Evolutionary conservation across 1,140 invertebrate species (phyloP).

Genomic region (Drosophila gunungcola): DNA sequence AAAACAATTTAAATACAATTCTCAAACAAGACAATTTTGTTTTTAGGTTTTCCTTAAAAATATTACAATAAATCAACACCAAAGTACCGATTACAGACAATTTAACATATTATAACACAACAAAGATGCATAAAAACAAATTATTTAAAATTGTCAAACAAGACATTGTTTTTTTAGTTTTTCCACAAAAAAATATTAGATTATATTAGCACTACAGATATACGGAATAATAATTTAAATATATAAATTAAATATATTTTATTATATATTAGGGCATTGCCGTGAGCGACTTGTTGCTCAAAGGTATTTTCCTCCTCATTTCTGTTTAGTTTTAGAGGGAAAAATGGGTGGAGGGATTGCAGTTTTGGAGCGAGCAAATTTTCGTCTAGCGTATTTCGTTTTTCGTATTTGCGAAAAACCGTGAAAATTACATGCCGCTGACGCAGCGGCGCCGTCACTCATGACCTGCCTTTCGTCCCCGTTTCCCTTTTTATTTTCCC

Average conservation of each 20-base stretch:
- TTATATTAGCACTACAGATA: no score
- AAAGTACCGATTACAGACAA: no score
- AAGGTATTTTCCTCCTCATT: not conserved
- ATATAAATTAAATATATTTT: not conserved
- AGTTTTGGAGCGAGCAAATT: slow-evolving; percentile 30
- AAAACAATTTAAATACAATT: no score
- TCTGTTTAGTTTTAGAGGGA: slow-evolving; percentile 21
- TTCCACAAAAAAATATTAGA: no score
- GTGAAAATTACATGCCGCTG: slow-evolving; percentile 79
- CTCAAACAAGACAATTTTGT: no score
- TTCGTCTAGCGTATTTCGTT: slow-evolving; percentile 69
- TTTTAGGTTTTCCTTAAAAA: no score
- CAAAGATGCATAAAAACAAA: no score
- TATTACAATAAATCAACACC: no score
- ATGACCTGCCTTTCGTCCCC: slow-evolving; percentile 41
- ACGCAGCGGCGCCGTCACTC: slow-evolving; percentile 76
- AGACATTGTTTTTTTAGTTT: no score
- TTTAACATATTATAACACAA: no score
- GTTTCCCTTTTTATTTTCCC: slow-evolving; percentile 45
- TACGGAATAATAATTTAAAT: no score
- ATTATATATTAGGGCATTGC: not conserved
- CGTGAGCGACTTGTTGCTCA: not conserved
- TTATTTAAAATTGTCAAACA: no score
- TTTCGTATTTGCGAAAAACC: slow-evolving; percentile 77
- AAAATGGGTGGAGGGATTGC: not conserved